These are phyloP conservation scores for Rousettus madagascariensis DNA, from an alignment of 2,797 vertebrate genomes.

Conservation along the genomic window DNA sequence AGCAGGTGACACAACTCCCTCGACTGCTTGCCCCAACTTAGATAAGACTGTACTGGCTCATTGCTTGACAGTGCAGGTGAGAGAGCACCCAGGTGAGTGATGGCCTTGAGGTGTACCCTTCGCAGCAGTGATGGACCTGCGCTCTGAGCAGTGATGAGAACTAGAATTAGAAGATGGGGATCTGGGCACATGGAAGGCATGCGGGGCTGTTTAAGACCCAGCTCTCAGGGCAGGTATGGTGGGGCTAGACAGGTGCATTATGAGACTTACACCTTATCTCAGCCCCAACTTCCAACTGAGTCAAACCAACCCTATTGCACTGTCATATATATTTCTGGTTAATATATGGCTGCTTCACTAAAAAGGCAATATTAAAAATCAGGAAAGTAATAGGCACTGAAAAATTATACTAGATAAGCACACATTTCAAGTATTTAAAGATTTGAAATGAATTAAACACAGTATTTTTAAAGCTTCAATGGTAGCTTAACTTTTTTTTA, in stretches of 20 bases:
- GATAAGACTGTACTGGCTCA: neutral
- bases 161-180: neutral
- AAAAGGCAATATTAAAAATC: neutral
- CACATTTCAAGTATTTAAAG: neutral
- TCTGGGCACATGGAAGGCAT: neutral
- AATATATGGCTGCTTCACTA: neutral
- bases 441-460: neutral
- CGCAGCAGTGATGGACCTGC: neutral
- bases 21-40: neutral
- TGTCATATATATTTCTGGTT: neutral
- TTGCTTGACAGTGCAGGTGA: neutral
- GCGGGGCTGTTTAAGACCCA: neutral
- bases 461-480: neutral
- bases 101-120: neutral
- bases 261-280: neutral
- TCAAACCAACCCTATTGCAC: neutral
- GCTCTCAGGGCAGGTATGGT: accelerated
- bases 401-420: neutral
- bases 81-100: too few species aligned
- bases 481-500: neutral
- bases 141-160: neutral
- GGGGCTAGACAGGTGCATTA: neutral
- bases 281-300: neutral
- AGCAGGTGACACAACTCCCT: neutral
- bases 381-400: neutral